Percentiles rank a stretch among this genome's conserved stretches.
phyloP scores from a whole-genome alignment of 2,113 vertebrate genomes.

The Aegotheles bennettii region DNA sequence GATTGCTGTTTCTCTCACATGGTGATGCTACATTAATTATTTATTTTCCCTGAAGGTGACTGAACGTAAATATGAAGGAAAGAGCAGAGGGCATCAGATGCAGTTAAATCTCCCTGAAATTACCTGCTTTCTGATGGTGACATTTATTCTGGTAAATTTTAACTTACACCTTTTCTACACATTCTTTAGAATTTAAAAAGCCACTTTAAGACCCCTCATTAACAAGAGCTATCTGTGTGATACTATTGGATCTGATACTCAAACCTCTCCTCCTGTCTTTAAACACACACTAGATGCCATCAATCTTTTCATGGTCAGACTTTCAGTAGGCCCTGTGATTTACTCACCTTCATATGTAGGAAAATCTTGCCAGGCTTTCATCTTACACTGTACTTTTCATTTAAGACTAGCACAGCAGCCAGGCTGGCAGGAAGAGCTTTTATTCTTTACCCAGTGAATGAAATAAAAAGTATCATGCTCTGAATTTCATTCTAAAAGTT shows the following conservation, averaged over 20 bases:
- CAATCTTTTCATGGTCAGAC: not conserved
- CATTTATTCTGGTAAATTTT: not conserved
- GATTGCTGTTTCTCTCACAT: not conserved
- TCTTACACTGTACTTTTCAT: not conserved
- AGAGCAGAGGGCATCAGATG: not conserved
- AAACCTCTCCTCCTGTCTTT: not conserved
- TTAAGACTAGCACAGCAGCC: not conserved
- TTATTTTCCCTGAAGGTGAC: not conserved
- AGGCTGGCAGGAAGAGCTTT: not conserved
- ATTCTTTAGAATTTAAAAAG: not conserved
- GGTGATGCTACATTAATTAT: not conserved
- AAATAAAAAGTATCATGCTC: not conserved
- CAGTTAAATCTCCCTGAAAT: not conserved
- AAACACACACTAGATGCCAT: not conserved
- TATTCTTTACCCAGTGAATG: not conserved
- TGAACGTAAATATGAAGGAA: not conserved
- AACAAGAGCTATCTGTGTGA: not conserved
- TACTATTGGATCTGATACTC: not conserved
- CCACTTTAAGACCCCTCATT: not conserved
- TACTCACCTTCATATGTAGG: not conserved
- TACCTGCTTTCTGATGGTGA: not conserved
- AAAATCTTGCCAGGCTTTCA: not conserved
- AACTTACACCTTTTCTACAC: not conserved
- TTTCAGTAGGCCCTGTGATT: not conserved
- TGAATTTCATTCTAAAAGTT: constrained; percentile 1